phyloP scores from a whole-genome alignment of 2,113 vertebrate genomes.

The Girardinichthys multiradiatus region DNA sequence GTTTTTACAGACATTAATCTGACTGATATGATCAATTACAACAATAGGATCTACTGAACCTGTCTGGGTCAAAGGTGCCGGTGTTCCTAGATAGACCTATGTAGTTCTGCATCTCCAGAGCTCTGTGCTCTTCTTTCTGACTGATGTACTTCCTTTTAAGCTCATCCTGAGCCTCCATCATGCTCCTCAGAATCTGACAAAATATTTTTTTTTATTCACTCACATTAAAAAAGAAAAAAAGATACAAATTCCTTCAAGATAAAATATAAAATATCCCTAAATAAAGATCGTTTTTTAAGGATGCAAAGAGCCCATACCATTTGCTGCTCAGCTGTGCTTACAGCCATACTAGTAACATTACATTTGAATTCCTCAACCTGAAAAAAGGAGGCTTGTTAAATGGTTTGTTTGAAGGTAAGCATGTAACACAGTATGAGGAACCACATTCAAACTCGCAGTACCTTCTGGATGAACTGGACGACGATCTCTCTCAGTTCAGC shows the following conservation, averaged over 20 bases:
- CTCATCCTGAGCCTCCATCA: conserved; percentile 84
- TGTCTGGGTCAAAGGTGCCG: conserved; percentile 87
- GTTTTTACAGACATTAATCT: neutral
- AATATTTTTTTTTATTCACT: neutral
- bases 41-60: conserved; percentile 69
- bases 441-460: conserved; percentile 42
- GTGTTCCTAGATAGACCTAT: conserved; percentile 73
- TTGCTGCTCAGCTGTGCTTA: conserved; percentile 76
- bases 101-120: conserved; percentile 83
- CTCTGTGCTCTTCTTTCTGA: conserved; percentile 83
- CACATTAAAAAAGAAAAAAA: neutral
- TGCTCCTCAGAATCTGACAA: conserved; percentile 82
- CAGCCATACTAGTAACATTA: conserved; percentile 66
- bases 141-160: conserved; percentile 87
- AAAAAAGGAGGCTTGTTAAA: conserved; percentile 29
- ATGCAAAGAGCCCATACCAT: conserved; percentile 76
- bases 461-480: conserved; percentile 84
- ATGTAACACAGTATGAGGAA: too few relatives aligned
- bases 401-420: neutral
- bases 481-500: conserved; percentile 84
- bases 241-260: neutral
- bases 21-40: neutral
- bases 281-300: neutral
- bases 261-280: neutral
- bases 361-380: conserved; percentile 88